Base-by-base conservation (phyloP, 2,113 vertebrate species). In the Cricetomys ansorgei region DNA sequence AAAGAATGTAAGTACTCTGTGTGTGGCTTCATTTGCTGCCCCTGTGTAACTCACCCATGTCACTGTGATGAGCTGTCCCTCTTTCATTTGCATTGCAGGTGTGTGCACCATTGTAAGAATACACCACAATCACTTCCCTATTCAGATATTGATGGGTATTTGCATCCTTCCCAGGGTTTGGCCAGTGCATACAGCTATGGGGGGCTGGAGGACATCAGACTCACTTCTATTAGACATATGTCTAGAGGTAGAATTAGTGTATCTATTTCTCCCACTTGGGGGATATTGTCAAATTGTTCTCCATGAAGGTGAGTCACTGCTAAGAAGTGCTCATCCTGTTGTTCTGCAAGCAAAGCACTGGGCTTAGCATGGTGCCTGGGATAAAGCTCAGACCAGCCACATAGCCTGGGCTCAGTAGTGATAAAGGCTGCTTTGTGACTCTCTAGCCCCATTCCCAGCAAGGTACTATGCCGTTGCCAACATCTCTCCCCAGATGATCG, bases 231-330 rank as follows among this genome's bases (percentile, higher is more conserved):
- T 67, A 59, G 21, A 27, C 43, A n/a, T 37, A 25, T 15, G 27
- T 64, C 40, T 23, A 40, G 8, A 31, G 29, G 11, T 59, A 70
- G 57, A 90, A 45, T 10, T 53, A 7, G 19, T 53, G 17, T 69
- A 9, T 29, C 31, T 13, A 1, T 17, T 3, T 69, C 19, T 48
- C 37, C 11, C 27, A 8, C 50, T 31, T 37, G n/a, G 5, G 55
- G 8, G 48, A 11, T 34, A 3, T 4, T 48, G 45, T 29, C 57
- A 70, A n/a, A 13, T 11, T 3, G 10, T 48, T 86, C 45, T 76
- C 62, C 37, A 10, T n/a, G 25, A 81, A 86, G 65, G 37, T 43
- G 0, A 64, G 40, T 7, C 0, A 0, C 0, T 3, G 3, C 0
- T 7, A 70, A 17, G 67, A 73, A 5, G 15, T 0, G 37, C 11